Percentiles rank a stretch among this genome's conserved stretches.
phyloP scores from a whole-genome alignment of 53 echinoderm and acorn worm species.

The Antedon mediterranea region DNA sequence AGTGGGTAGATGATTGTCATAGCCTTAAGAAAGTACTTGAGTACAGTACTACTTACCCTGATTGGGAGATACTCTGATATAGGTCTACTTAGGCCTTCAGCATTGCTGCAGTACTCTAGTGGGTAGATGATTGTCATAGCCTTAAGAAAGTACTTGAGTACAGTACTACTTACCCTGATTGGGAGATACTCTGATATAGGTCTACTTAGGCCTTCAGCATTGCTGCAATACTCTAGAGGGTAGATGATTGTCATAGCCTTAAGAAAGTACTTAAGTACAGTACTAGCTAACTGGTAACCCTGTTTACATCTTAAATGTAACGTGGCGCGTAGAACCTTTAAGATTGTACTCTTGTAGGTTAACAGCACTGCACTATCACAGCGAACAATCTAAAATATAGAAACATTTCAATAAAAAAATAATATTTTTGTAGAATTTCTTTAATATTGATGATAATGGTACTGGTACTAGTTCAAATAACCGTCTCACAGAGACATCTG shows the following conservation, averaged over 20 bases:
- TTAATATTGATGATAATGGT: no score
- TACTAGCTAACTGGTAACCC: slow-evolving; percentile 65
- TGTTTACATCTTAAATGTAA: slow-evolving; percentile 76
- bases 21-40: no score
- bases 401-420: no score
- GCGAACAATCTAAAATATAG: slow-evolving; percentile 41
- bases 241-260: slow-evolving; percentile 44
- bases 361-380: slow-evolving; percentile 51
- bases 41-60: slow-evolving; percentile 58
- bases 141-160: no score
- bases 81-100: no score
- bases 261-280: slow-evolving; percentile 46
- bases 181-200: slow-evolving; percentile 80
- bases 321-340: slow-evolving; percentile 48
- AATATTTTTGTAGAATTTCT: no score
- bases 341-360: slow-evolving; percentile 44
- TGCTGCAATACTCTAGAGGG: slow-evolving; percentile 66
- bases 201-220: slow-evolving; percentile 56
- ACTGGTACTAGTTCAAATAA: no score
- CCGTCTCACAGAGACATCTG: no score
- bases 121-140: no score
- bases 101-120: no score
- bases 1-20: no score
- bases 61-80: no score
- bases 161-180: slow-evolving; percentile 65